These are phyloP conservation scores for Vimba vimba DNA, from an alignment of 2,113 vertebrate genomes.

Conservation along the genomic window DNA sequence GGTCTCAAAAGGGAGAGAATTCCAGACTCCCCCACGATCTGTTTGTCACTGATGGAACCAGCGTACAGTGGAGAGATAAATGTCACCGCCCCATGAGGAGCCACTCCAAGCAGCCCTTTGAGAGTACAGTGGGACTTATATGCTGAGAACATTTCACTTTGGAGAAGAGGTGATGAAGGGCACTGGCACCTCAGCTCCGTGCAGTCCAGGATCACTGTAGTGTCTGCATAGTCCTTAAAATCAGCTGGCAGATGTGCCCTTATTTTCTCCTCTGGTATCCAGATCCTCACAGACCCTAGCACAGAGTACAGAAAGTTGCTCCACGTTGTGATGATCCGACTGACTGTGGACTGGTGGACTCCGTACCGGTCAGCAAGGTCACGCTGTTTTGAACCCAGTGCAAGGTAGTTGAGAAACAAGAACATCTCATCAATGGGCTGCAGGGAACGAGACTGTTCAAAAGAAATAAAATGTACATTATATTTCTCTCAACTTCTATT, in stretches of 20 bases:
- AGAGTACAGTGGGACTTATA: constrained; percentile 37
- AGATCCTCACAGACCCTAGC: background rate
- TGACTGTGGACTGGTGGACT: background rate
- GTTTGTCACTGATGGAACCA: constrained; percentile 44
- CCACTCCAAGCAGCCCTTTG: constrained; percentile 23
- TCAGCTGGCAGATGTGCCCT: background rate
- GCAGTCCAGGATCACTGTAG: constrained; percentile 28
- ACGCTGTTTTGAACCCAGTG: background rate
- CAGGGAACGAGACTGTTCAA: background rate
- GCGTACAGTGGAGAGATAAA: constrained; percentile 26
- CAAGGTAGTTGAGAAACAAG: background rate
- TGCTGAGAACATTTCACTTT: constrained; percentile 20
- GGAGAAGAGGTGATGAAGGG: constrained; percentile 21
- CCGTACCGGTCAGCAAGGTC: background rate
- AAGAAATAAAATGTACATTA: background rate
- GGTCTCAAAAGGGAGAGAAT: constrained; percentile 30
- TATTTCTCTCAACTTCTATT: background rate
- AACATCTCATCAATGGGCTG: background rate
- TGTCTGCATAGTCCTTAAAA: constrained; percentile 15
- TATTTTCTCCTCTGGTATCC: background rate
- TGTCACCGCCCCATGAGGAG: constrained; percentile 41
- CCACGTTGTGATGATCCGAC: background rate
- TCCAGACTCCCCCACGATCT: constrained; percentile 15
- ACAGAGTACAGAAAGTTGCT: background rate
- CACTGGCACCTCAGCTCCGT: constrained; percentile 39